Base-by-base conservation (phyloP, 1,140 invertebrate genomes). In the Hestina assimilis region DNA sequence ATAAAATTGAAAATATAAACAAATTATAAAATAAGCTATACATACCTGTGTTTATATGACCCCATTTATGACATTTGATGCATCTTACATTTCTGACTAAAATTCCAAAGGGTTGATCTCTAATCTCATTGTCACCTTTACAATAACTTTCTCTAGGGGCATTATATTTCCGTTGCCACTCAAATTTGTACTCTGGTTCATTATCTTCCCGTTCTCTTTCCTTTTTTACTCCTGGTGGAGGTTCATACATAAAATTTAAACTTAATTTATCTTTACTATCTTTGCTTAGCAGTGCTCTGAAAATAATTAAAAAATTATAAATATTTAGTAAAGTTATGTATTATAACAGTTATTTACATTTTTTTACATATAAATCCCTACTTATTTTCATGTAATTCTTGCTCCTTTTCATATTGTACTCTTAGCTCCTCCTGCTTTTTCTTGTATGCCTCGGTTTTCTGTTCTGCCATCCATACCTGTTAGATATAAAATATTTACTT, bases 391-490 rank as follows among this genome's bases (percentile, higher is more conserved):
- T 99, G 97, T 19, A 99, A 89, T 90, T 99, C 98, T 80, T 99
- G 98, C 85, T 99, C 98, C 76, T 99, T 99, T 83, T 99, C 98
- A 92, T 99, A 99, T 69, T 99, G 98, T 11, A 95, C 92, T 50
- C 97, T 90, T 23, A 99, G 89, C 80, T 99, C 98, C 84, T 99
- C 98, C 88, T 99, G 97, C 75, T 98, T 98, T 79, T 98, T 99
- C 76, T 99, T 98, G 63, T 99, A 97, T 52, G 96, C 96, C 41
- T 98, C 97, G 3, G 96, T 93, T 91, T 99, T 98, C 78, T 99
- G 98, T 90, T 99, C 96, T 21, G 98, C 98, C 96, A 99, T 99
- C 98, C 98, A 99, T 93, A 99, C 96, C 96, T 98, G 51, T n/a
- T 29, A 50, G 38, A 60, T 23, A 12, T 12, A 48, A 35, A 1